Evolutionary conservation across 2,888 invertebrate genomes (phyloP).

Genomic region (Pseudococcus viburni): DNA sequence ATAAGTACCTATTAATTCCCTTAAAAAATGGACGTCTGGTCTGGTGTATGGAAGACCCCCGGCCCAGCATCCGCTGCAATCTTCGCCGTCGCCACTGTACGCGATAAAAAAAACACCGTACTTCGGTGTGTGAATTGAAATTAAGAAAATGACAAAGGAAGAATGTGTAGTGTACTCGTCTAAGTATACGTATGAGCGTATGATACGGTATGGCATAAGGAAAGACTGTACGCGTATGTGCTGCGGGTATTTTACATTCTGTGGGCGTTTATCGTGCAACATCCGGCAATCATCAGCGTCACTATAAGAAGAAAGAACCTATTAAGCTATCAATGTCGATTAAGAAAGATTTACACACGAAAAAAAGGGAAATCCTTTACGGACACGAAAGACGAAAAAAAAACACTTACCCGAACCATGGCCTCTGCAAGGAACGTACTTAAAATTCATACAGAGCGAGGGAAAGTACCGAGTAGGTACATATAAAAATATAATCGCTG

Average conservation of each 20-base stretch:
- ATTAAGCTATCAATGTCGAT: constrained; percentile 54
- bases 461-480: neutral
- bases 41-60: too few species aligned
- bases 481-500: constrained; percentile 28
- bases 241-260: constrained; percentile 55
- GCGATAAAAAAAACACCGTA: neutral
- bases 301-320: constrained; percentile 31
- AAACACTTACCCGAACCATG: constrained; percentile 39
- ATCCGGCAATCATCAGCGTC: constrained; percentile 39
- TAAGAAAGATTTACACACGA: constrained; percentile 29
- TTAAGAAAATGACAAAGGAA: constrained; percentile 29
- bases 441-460: constrained; percentile 14
- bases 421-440: constrained; percentile 40
- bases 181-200: neutral
- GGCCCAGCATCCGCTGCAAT: neutral
- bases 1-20: too few species aligned
- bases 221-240: neutral
- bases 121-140: neutral
- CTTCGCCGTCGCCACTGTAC: neutral
- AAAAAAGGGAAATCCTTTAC: constrained; percentile 37
- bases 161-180: neutral
- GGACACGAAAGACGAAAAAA: neutral
- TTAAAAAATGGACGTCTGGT: too few species aligned
- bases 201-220: neutral
- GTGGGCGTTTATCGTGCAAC: constrained; percentile 57